A percentile compares a stretch with the other conserved stretches of the same genome.
Evolutionary conservation across 2,113 vertebrate species (phyloP).

Genomic region (Daphoenositta chrysoptera): DNA sequence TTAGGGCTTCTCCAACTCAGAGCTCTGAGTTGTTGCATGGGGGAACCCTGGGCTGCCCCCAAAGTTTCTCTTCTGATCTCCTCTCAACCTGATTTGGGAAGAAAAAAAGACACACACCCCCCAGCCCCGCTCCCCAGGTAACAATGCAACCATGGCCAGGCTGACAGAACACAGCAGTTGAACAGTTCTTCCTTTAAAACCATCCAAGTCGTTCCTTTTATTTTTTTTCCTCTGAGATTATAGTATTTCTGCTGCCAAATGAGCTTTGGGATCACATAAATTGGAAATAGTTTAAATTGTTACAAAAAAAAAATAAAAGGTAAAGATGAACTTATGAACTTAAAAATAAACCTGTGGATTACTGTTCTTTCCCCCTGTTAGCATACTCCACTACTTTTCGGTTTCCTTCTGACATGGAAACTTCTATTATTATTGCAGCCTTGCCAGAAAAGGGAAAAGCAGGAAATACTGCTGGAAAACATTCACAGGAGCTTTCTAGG

Average conservation of each 20-base stretch:
- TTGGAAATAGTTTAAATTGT: neutral
- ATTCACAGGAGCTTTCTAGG: neutral
- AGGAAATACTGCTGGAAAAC: neutral
- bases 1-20: neutral
- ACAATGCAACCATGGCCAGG: neutral
- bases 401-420: neutral
- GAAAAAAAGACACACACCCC: rapidly evolving
- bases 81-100: neutral
- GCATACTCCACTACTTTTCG: neutral
- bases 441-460: neutral
- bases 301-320: neutral
- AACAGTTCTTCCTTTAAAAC: neutral
- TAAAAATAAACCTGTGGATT: neutral
- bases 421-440: neutral
- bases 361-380: neutral
- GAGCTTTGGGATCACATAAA: neutral
- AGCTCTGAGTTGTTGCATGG: neutral
- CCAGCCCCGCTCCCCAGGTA: neutral
- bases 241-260: neutral
- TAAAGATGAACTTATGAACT: neutral
- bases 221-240: neutral
- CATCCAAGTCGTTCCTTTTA: too few species aligned
- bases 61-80: neutral
- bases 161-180: neutral
- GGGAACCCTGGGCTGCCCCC: neutral